A percentile compares a stretch with the other conserved stretches of the same genome.
These are phyloP conservation scores for Liasis olivaceus DNA, from an alignment of 2,797 vertebrate species.

Conservation along the genomic window DNA sequence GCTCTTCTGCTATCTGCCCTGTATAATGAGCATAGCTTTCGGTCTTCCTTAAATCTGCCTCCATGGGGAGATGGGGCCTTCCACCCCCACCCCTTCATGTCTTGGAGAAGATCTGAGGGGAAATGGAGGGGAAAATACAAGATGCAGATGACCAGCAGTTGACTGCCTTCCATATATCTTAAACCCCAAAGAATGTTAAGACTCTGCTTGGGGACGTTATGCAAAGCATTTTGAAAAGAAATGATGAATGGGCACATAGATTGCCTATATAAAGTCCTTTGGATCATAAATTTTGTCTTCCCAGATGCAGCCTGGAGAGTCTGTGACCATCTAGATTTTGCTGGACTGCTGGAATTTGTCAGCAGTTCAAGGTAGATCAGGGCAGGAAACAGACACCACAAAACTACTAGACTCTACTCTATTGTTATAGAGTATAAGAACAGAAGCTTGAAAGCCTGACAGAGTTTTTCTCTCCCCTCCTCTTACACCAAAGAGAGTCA, in stretches of 20 bases:
- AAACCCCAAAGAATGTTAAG: background rate
- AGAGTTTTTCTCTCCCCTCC: background rate
- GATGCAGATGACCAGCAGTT: background rate
- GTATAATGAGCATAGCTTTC: conserved; percentile 4
- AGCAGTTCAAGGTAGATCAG: background rate
- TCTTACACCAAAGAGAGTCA: background rate
- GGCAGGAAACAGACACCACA: background rate
- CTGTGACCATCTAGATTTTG: background rate
- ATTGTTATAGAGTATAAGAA: background rate
- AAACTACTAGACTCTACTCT: background rate
- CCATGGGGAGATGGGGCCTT: background rate
- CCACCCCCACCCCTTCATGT: conserved; percentile 38
- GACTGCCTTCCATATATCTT: background rate
- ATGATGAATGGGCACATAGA: background rate
- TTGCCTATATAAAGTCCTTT: too few relatives aligned
- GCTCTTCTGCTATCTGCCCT: conserved; percentile 44
- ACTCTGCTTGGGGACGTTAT: background rate
- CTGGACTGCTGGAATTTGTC: background rate
- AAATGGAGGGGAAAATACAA: background rate
- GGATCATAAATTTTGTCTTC: background rate
- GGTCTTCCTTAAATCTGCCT: conserved; percentile 4
- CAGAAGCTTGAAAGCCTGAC: background rate
- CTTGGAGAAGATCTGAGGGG: conserved; percentile 17
- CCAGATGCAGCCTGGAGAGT: background rate
- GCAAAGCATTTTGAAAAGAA: background rate